Base-by-base conservation (phyloP, 2,888 invertebrate genomes). In the Drymonia ruficornis region DNA sequence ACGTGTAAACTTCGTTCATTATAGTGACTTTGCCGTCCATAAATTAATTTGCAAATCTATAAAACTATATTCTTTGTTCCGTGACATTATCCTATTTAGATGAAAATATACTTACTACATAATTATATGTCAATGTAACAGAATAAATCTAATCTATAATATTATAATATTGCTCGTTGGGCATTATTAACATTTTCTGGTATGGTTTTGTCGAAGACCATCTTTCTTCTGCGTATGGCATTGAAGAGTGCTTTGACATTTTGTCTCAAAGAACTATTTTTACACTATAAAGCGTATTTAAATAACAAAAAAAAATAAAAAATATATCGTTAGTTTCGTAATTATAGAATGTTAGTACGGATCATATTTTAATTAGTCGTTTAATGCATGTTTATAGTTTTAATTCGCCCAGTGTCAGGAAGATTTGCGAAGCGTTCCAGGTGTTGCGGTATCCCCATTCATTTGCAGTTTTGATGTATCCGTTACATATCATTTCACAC, bases 301-400 rank as follows among this genome's bases (percentile, higher is more conserved):
- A 72, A 75, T 34, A 43, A 50, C 53, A 59, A 76, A 80, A 83
- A 84, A 83, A 78, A 79, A 80, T 77, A 62, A 74, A 60, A 81
- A 83, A 76, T 88, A 87, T 91, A 90, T 89, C 81, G 85, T 89
- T 89, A 91, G 91, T 87, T 88, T 87, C 70, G 72, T 89, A 89
- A 87, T 80, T 82, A 76, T 89, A 89, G 83, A 73, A 76, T 76
- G 80, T 89, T 90, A 88, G 89, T 84, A 82, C 68, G 86, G 78
- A 86, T 78, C 81, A 85, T 90, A 90, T 89, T 90, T 89, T 89
- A 91, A 88, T 85, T 89, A 89, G 87, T 80, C 71, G 77, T 87
- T 88, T 88, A 89, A 86, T 91, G 87, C 89, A 89, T 90, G 89
- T 86, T 84, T 80, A 81, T 91, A 90, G 89, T 80, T 84, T 79